Conservation (phyloP, 2,113 vertebrate genomes). For the Lynx canadensis region DNA sequence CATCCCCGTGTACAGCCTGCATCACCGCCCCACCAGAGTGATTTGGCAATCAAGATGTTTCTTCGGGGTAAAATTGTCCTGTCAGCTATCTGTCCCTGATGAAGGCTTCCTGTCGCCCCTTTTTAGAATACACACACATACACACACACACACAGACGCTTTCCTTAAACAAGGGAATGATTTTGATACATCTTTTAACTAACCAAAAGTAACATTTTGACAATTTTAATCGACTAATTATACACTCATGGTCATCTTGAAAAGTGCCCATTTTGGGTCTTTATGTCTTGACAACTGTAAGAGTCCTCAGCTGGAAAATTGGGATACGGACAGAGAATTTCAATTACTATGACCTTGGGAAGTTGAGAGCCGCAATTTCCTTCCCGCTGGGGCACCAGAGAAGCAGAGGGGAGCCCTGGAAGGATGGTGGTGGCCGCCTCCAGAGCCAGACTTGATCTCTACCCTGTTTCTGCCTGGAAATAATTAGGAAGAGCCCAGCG, state of each 20-base stretch:
- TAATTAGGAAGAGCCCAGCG: fast-evolving
- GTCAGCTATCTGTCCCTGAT: no score
- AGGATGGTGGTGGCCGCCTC: not conserved
- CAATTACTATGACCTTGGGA: slow-evolving; percentile 78
- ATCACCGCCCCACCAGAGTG: fast-evolving
- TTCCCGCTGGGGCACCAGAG: not conserved
- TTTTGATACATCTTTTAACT: slow-evolving; percentile 85
- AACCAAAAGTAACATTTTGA: slow-evolving; percentile 86
- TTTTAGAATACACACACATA: not conserved
- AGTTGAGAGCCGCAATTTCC: slow-evolving; percentile 58
- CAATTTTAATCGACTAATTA: slow-evolving; percentile 86
- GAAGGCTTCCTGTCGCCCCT: no score
- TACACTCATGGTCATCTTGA: slow-evolving; percentile 83
- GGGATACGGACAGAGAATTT: slow-evolving; percentile 81
- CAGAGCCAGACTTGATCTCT: not conserved
- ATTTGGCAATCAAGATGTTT: not conserved
- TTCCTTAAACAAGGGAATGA: slow-evolving; percentile 75
- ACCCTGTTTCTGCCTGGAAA: slow-evolving; percentile 55
- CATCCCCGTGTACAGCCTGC: fast-evolving
- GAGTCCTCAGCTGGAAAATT: slow-evolving; percentile 84
- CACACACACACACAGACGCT: not conserved
- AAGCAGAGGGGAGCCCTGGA: slow-evolving; percentile 9
- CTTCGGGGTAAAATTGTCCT: not conserved
- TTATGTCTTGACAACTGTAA: slow-evolving; percentile 82
- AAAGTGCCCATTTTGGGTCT: slow-evolving; percentile 80